A percentile compares a stretch with the other conserved stretches of the same genome.
phyloP scores from a whole-genome alignment of 2,797 vertebrate species.

The Fundulus diaphanus region DNA sequence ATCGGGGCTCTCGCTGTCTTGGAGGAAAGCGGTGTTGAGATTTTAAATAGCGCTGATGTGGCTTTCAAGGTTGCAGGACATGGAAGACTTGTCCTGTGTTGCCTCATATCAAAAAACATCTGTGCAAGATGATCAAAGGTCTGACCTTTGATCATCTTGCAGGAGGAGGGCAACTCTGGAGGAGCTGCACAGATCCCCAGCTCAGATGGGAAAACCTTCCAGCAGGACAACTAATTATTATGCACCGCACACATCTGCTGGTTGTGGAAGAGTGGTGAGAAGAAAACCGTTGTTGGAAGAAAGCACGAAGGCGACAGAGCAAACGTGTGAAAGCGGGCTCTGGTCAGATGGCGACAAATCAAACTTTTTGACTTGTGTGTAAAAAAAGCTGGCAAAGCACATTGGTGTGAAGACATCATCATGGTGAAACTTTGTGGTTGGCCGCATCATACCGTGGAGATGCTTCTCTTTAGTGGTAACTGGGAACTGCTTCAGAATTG shows the following conservation, averaged over 20 bases:
- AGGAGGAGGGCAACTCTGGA: background rate
- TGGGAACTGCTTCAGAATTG: background rate
- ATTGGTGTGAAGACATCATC: too few species aligned
- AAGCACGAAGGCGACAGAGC: background rate
- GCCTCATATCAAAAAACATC: background rate
- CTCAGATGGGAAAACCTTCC: background rate
- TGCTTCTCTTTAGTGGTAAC: too few species aligned
- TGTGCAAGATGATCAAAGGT: background rate
- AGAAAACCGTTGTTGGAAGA: background rate
- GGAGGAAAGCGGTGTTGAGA: conserved; percentile 4
- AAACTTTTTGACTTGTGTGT: too few species aligned
- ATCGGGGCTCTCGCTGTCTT: conserved; percentile 28
- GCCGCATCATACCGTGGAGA: too few species aligned
- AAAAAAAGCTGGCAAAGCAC: too few species aligned
- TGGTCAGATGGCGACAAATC: too few species aligned
- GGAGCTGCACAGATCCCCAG: background rate
- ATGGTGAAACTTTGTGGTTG: too few species aligned
- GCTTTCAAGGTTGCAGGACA: conserved; percentile 34
- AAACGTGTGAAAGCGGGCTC: too few species aligned
- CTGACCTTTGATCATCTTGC: too few species aligned
- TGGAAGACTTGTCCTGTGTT: conserved; percentile 1
- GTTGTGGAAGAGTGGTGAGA: background rate
- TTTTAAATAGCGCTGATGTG: conserved; percentile 52
- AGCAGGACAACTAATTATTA: background rate
- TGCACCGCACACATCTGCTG: background rate